Base-by-base conservation (phyloP, 2,113 vertebrate species). In the Psittacara wagleri region DNA sequence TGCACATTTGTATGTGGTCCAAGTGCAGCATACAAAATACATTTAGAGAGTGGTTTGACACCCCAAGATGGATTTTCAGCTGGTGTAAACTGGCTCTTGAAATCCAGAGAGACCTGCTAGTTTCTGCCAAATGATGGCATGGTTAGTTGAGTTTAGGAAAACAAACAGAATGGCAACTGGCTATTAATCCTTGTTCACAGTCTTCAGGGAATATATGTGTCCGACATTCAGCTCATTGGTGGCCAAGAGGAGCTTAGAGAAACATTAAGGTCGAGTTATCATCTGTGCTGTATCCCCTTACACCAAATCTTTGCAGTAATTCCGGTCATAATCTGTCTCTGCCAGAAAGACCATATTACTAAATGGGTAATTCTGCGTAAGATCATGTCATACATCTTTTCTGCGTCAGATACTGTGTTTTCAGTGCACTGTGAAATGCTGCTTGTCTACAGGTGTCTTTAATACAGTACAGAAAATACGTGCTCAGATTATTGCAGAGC, bases 1-100 rank as follows among this genome's bases (percentile, higher is more conserved):
- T 51, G 49, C 23, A 24, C n/a, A 20, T 0, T 57, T 20, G 0
- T 4, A 24, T 2, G 1, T 1, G 1, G 57, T 35, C 48, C 37
- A 29, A 69, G 51, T 3, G 6, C 51, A 18, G 25, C 13, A 10
- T 15, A 33, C 46, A 19, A 23, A 78, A 46, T 1, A 19, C 37
- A 12, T 39, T 57, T 62, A 72, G 70, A 29, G 78, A 23, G 44
- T 0, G 0, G 20, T 46, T 15, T 35, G 51, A 79, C 61, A 72
- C 62, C 62, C 69, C 15, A 24, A 48, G 72, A 33, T 12, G 24
- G 62, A 48, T 29, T 79, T 82, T 68, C 49, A 87, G 48, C 52
- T 37, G 63, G 11, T 63, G 46, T 29, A 11, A 86, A 77, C 23
- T 62, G 67, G 24, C 49, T 64, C 48, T 41, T 46, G 52, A 79